Conservation (phyloP, 2,797 vertebrate species). For the Labeo calbasu region DNA sequence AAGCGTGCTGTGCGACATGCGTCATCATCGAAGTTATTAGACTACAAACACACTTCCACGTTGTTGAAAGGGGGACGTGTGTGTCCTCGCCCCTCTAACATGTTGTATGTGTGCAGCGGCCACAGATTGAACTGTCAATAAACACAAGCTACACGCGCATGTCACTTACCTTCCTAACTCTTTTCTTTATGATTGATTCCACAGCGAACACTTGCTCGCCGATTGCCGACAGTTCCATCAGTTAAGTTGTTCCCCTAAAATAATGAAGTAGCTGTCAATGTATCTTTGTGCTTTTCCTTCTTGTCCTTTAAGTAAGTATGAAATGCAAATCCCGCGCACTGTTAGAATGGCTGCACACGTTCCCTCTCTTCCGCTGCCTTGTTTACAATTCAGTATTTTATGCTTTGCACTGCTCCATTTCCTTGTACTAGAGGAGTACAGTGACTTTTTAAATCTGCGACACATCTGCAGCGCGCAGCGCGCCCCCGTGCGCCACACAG, state of each 20-base stretch:
- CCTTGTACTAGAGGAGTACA: slow-evolving; percentile 62
- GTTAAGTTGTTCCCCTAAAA: slow-evolving; percentile 40
- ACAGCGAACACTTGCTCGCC: slow-evolving; percentile 98
- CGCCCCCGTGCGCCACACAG: slow-evolving; percentile 63
- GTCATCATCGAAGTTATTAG: slow-evolving; percentile 34
- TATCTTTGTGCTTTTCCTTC: slow-evolving; percentile 4
- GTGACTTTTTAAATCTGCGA: slow-evolving; percentile 86
- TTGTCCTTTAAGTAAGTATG: slow-evolving; percentile 41
- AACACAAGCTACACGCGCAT: slow-evolving; percentile 13
- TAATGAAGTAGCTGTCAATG: slow-evolving; percentile 13
- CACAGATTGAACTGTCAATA: slow-evolving; percentile 11
- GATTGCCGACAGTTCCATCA: slow-evolving; percentile 97
- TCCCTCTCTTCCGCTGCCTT: slow-evolving; percentile 18
- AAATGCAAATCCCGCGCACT: neutral
- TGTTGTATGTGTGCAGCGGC: slow-evolving; percentile 19
- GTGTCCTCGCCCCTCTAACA: slow-evolving; percentile 2
- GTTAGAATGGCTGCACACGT: slow-evolving; percentile 4
- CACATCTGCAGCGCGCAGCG: slow-evolving; percentile 81
- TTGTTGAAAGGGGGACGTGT: neutral
- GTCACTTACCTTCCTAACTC: slow-evolving; percentile 88
- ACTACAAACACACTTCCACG: slow-evolving; percentile 29
- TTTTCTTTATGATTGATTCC: slow-evolving; percentile 94
- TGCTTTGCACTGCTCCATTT: slow-evolving; percentile 59
- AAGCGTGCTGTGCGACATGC: slow-evolving; percentile 25
- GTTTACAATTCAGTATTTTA: slow-evolving; percentile 57